These are phyloP conservation scores for Chaenodraco wilsoni DNA, from an alignment of 2,797 vertebrate species.

Conservation along the genomic window DNA sequence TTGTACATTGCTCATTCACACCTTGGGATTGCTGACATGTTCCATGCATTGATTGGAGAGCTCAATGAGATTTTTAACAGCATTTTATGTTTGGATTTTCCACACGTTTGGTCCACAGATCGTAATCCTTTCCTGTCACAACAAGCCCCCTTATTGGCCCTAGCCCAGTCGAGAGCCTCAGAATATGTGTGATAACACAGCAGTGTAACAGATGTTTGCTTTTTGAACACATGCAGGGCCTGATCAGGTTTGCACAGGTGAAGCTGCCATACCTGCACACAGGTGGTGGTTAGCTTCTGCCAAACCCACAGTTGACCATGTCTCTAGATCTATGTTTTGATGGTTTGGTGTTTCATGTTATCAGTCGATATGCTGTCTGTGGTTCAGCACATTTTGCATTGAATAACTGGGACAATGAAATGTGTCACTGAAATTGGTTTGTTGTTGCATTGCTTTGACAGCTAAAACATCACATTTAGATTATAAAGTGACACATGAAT, in stretches of 20 bases:
- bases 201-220: constrained; percentile 2
- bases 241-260: constrained; percentile 3
- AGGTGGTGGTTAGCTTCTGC: too few species aligned
- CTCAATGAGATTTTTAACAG: not conserved
- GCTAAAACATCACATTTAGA: constrained; percentile 14
- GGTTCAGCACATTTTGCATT: not conserved
- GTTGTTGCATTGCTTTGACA: not conserved
- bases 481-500: constrained; percentile 21
- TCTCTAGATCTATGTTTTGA: not conserved
- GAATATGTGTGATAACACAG: constrained; percentile 7
- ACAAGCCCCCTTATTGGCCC: constrained; percentile 28
- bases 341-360: not conserved
- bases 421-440: too few species aligned
- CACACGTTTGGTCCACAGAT: not conserved
- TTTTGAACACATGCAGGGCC: not conserved
- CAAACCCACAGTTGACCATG: not conserved
- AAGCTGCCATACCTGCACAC: not conserved
- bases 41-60: constrained; percentile 1
- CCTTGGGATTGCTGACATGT: not conserved
- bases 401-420: not conserved
- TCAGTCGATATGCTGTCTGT: not conserved
- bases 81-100: not conserved
- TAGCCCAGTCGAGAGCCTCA: not conserved
- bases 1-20: not conserved
- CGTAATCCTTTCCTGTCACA: constrained; percentile 28